A percentile compares a stretch with the other conserved stretches of the same genome.
These are phyloP conservation scores for Archips xylosteana DNA, from an alignment of 2,888 invertebrate species.

Conservation along the genomic window DNA sequence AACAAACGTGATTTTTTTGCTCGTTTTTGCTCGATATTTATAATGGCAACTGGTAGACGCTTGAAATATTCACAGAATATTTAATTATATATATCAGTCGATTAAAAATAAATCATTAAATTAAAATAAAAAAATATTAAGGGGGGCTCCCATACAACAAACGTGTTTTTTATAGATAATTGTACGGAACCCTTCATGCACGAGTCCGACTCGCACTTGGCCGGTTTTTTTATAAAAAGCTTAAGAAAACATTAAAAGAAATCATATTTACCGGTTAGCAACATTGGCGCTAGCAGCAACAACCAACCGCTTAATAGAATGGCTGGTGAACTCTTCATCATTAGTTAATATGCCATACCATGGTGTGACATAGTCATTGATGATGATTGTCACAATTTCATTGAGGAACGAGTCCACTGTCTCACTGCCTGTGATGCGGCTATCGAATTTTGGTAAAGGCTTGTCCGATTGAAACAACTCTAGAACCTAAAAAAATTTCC, in stretches of 20 bases:
- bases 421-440: conserved; percentile 92
- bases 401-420: conserved; percentile 94
- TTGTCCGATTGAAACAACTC: conserved; percentile 66
- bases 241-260: neutral
- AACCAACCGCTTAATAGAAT: conserved; percentile 88
- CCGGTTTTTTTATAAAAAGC: neutral
- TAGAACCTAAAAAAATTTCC: conserved; percentile 62
- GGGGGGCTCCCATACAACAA: too few relatives aligned
- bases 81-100: too few relatives aligned
- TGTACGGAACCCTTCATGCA: too few relatives aligned
- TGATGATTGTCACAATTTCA: conserved; percentile 92
- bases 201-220: too few relatives aligned
- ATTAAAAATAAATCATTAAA: too few relatives aligned
- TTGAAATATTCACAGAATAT: too few relatives aligned
- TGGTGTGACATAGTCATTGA: conserved; percentile 93
- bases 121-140: too few relatives aligned
- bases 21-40: too few relatives aligned
- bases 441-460: conserved; percentile 71
- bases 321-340: conserved; percentile 89
- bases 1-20: too few relatives aligned
- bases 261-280: conserved; percentile 87
- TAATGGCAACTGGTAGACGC: too few relatives aligned
- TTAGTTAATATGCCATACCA: conserved; percentile 89
- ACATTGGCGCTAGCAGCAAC: conserved; percentile 87
- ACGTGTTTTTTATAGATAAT: too few relatives aligned